Evolutionary conservation across 2,113 vertebrate genomes (phyloP), one percentile per base, ranked within the genome.

Genomic region (Camelus dromedarius): DNA sequence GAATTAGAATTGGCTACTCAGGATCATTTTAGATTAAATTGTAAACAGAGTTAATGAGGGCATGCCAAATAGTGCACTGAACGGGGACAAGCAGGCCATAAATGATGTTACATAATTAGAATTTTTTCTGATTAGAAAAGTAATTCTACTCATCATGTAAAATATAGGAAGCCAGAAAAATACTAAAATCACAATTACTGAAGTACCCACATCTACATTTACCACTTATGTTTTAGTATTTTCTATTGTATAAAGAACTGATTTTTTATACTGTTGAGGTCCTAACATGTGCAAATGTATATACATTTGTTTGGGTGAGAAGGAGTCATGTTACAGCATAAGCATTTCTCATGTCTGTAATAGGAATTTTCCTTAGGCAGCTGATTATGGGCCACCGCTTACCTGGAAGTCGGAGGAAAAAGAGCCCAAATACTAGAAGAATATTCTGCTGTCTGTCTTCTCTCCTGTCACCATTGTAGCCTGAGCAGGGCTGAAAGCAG

Each of bases 91-190:
- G n/a, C 28, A 69, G 14, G 58, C 38, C 48, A 46, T 73, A 70
- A 84, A 28, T 83, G 42, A 69, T 18, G 83, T 77, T 26, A 54
- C 24, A 30, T 82, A 67, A 77, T 67, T 92, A 66, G 6, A 67
- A 35, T 84, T 73, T 77, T 96, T 93, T 92, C 83, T 82, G 4
- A 73, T 79, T 62, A 93, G 58, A 72, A 60, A 95, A 95, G 9
- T 66, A 89, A 82, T 73, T 93, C 10, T 67, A 77, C 70, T 14
- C 22, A 79, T 84, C 2, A 15, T 32, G 38, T 67, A 87, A 77
- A 73, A 52, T 95, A 48, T 38, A 54, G 35, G n/a, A 94, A 88
- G 66, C 52, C 19, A 82, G 69, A 90, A 82, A 75, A 82, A 87
- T 50, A 38, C 38, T 89, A 72, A 96, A 92, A 46, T 67, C n/a